Evolutionary conservation across 2,797 vertebrate species (phyloP).

Genomic region (Helarctos malayanus): DNA sequence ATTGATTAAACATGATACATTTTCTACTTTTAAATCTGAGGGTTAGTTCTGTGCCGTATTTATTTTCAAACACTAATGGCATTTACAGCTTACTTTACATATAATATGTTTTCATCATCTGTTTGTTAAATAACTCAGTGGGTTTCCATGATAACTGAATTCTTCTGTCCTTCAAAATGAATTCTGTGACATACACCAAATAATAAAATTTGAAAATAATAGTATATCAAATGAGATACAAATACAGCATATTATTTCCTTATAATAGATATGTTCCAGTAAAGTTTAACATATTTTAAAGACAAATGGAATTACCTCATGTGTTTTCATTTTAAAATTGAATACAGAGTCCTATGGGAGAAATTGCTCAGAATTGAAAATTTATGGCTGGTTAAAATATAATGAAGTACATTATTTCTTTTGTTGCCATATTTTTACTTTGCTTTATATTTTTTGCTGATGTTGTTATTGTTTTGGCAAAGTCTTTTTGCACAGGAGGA

Average conservation of each 20-base stretch:
- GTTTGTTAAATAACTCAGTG: constrained; percentile 5
- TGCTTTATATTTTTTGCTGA: constrained; percentile 33
- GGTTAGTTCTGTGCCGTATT: neutral
- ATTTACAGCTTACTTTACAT: neutral
- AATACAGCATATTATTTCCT: constrained; percentile 30
- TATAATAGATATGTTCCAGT: neutral
- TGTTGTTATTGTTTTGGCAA: neutral
- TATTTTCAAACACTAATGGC: neutral
- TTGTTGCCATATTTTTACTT: neutral
- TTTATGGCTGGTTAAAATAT: constrained; percentile 3
- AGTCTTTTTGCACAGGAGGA: neutral
- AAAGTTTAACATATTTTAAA: constrained; percentile 37
- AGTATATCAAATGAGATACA: neutral
- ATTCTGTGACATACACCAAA: constrained; percentile 20
- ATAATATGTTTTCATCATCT: neutral
- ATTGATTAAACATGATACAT: neutral
- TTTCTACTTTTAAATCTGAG: constrained; percentile 38
- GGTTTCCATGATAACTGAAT: constrained; percentile 9
- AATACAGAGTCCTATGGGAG: neutral
- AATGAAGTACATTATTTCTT: constrained; percentile 36
- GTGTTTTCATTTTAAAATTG: constrained; percentile 57
- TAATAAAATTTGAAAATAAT: constrained; percentile 33
- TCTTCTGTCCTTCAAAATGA: constrained; percentile 29
- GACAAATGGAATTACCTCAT: constrained; percentile 37
- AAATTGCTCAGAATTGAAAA: constrained; percentile 41